Base-by-base conservation (phyloP, 1,140 invertebrate species). In the Himalopsyche phryganea region DNA sequence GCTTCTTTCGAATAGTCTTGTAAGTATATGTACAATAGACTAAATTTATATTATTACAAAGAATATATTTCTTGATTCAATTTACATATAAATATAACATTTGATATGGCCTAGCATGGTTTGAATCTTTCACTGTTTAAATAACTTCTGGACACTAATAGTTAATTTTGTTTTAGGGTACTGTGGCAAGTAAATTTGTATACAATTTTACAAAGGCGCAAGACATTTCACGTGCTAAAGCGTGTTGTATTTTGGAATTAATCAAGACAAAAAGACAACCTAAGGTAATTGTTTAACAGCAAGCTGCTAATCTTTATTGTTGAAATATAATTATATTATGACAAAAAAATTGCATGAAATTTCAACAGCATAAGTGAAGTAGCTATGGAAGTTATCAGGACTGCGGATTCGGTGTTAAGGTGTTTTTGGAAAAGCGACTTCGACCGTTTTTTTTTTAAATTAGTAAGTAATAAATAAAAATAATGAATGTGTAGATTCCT, bases 121-220 rank as follows among this genome's bases (percentile, higher is more conserved):
- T n/a, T n/a, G n/a, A n/a, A n/a, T n/a, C n/a, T n/a, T n/a, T n/a
- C n/a, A n/a, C n/a, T n/a, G n/a, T n/a, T n/a, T n/a, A n/a, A n/a
- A n/a, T n/a, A n/a, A n/a, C n/a, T n/a, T n/a, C n/a, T n/a, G n/a
- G n/a, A n/a, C n/a, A n/a, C n/a, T n/a, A n/a, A n/a, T n/a, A n/a
- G n/a, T n/a, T n/a, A n/a, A n/a, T 47, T 45, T 49, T 3, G 58
- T 60, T 58, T 48, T 60, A 78, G 76, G 68, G 70, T 47, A 59
- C 59, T 0, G 69, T 72, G 65, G 69, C 66, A 20, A 66, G 74
- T 23, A 77, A 74, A 54, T 66, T 77, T 32, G 67, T 77, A 0
- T 76, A 77, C 51, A 73, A 67, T 23, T 66, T 76, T 44, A 75
- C 74, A 41, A 77, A 76, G 55, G 72, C 75, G 36, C 49, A 58